These are phyloP conservation scores for Siphamia tubifer DNA, from an alignment of 2,113 vertebrate genomes.

Conservation along the genomic window DNA sequence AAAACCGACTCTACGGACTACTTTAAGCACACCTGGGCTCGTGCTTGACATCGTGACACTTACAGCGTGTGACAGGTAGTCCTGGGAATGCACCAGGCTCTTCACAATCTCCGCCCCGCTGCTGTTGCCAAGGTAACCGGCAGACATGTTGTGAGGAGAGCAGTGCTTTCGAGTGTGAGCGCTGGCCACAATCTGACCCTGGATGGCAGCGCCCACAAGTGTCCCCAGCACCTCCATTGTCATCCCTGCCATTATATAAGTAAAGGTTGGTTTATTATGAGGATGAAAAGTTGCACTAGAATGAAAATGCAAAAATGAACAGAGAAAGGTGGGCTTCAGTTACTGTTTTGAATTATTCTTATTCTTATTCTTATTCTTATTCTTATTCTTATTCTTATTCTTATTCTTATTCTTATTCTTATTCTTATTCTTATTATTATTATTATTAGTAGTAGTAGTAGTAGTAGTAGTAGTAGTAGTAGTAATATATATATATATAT, in stretches of 20 bases:
- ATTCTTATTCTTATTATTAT: no score
- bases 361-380: no score
- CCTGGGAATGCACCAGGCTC: slow-evolving; percentile 70
- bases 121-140: slow-evolving; percentile 69
- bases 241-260: slow-evolving; percentile 82
- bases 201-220: slow-evolving; percentile 88
- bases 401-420: no score
- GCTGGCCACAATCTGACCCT: slow-evolving; percentile 92
- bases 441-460: no score
- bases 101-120: slow-evolving; percentile 65
- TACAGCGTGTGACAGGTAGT: slow-evolving; percentile 78
- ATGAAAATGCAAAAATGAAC: not conserved
- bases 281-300: not conserved
- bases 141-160: slow-evolving; percentile 64
- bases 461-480: no score
- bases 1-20: slow-evolving; percentile 23
- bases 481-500: no score
- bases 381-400: no score
- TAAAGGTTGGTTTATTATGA: not conserved
- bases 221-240: slow-evolving; percentile 93
- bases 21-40: slow-evolving; percentile 42
- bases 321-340: not conserved
- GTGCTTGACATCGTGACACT: slow-evolving; percentile 47
- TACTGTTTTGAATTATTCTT: no score
- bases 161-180: slow-evolving; percentile 86